Base-by-base conservation (phyloP, 2,797 vertebrate genomes). In the Sternarchorhynchus goeldii region DNA sequence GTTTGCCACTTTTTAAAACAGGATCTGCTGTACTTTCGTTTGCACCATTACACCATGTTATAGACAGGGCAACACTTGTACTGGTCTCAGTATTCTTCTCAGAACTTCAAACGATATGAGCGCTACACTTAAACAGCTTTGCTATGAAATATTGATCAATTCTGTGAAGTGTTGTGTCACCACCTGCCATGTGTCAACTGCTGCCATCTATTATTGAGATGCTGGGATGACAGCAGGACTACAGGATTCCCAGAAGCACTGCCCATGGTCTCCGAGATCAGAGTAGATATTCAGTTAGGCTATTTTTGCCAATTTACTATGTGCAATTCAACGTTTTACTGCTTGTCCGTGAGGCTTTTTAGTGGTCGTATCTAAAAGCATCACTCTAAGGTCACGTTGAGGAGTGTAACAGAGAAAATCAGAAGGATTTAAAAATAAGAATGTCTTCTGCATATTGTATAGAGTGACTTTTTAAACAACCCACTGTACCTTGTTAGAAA, bases 111-210 rank as follows among this genome's bases (percentile, higher is more conserved):
- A 92, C 84, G 85, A 88, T 81, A 80, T 84, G 73, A 82, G 89
- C 14, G 75, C 86, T 88, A 88, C 89, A 90, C 91, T 89, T 89
- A 84, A 90, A 91, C 92, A 93, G 92, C 90, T 91, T 92, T 90
- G 84, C 81, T 89, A 92, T 94, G 65, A 94, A 94, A 92, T 91
- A 93, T 93, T 92, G 82, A 93, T 93, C 84, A 86, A 83, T 90
- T 91, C 90, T 91, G 88, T 91, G 89, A 92, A 91, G 89, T 90
- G 88, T 89, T 90, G 89, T 92, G 90, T 91, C 89, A 90, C 91
- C 90, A 91, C 91, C 91, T 91, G 90, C 88, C 88, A 88, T 86
- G 87, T 90, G 91, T 90, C 88, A 91, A 90, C 90, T 90, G 87
- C 89, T 83, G 86, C 82, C 87, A 93, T 92, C 81, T 90, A 92